Base-by-base conservation (phyloP, 30 jellyfish, hydroid and myxozoan genomes). In the Aurelia sp. region DNA sequence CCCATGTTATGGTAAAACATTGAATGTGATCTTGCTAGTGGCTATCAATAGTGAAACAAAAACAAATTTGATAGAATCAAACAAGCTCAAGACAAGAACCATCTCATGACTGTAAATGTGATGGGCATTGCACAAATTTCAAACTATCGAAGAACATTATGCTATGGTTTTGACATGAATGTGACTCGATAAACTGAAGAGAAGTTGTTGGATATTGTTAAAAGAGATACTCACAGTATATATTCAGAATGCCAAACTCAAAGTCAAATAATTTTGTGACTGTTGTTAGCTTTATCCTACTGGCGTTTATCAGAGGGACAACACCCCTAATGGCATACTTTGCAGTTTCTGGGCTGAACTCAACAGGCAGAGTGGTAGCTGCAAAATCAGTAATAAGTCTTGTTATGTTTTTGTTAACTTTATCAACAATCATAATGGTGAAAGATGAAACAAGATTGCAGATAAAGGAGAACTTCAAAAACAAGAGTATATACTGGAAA, bases 251-350 rank as follows among this genome's bases (percentile, higher is more conserved):
- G 91, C 23, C 62, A 41, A 27, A 62, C 57, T 68, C 83, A 4
- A 68, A 51, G 52, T 66, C 70, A n/a, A 47, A 52, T 16, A 47
- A 52, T 16, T 57, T 66, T 13, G 69, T 69, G 11, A 68, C 76
- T 0, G 37, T 69, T 4, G n/a, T 30, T 11, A 37, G 64, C 13
- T 84, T 90, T 79, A 9, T 66, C 10, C 22, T 74, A 7, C 78
- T 90, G 73, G 89, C 97, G 6, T 40, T 84, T 21, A 76, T 90
- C 40, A 58, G 97, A 21, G 97, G 97, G 10, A 82, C 92, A 19
- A 84, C 97, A 52, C 97, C 97, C 21, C 73, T 90, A 37, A 90
- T 90, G 97, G 78, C 87, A 64, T 84, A 64, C 31, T 68, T 82
- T 22, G 97, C 97, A 10, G 91, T 90, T 2, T 52, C 88, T 23